Conservation (phyloP, 2,113 vertebrate species). For the Xenopus borealis region DNA sequence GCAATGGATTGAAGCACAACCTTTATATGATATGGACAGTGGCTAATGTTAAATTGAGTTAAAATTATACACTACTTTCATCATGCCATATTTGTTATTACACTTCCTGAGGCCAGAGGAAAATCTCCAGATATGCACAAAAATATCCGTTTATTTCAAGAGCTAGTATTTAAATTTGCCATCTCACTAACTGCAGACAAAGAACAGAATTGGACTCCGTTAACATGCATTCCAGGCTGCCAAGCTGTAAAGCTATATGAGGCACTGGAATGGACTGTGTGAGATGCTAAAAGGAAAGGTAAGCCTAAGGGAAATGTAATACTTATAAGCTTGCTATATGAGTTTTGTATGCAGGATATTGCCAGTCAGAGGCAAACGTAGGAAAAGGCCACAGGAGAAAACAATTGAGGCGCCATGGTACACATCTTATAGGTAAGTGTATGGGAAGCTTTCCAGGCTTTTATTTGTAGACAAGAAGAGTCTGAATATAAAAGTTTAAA, state of each 20-base stretch:
- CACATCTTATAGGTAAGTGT: no score
- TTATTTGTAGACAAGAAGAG: no score
- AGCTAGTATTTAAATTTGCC: constrained; percentile 9
- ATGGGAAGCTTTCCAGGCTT: no score
- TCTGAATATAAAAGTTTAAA: no score
- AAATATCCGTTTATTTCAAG: constrained; percentile 4
- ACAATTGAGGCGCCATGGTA: no score
- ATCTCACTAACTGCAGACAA: constrained; percentile 9
- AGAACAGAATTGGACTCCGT: constrained; percentile 1
- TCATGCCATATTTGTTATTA: not conserved
- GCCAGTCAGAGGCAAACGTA: not conserved
- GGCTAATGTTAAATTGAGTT: not conserved
- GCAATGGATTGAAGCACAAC: no score
- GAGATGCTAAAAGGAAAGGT: constrained; percentile 8
- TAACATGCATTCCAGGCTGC: constrained; percentile 15
- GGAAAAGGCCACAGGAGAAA: no score
- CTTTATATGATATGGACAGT: no score
- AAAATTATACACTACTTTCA: not conserved
- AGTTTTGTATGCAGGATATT: constrained; percentile 4
- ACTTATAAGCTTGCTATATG: constrained; percentile 9
- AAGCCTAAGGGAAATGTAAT: constrained; percentile 13
- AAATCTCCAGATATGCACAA: not conserved
- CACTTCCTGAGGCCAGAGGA: not conserved
- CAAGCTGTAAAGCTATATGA: constrained; percentile 19
- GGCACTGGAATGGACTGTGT: constrained; percentile 5